phyloP scores from a whole-genome alignment of 2,888 invertebrate genomes.

The Caenorhabditis sp. region DNA sequence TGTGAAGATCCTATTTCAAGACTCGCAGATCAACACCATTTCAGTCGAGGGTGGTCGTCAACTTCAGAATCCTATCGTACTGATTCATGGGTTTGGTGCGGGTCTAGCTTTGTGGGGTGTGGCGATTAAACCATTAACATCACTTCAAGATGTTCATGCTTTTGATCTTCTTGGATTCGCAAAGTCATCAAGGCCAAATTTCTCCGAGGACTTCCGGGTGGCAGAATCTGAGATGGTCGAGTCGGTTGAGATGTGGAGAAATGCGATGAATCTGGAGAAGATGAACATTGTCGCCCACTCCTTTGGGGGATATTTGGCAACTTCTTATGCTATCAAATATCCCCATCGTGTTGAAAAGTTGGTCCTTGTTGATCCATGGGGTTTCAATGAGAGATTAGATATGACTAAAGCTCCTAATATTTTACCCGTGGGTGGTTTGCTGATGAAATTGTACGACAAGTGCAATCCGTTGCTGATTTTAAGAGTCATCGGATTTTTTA shows the following conservation, averaged over 20 bases:
- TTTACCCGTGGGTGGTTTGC: no score
- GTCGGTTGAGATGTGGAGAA: conserved; percentile 92
- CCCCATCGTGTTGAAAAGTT: conserved; percentile 88
- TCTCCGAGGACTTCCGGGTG: conserved; percentile 81
- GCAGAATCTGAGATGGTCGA: conserved; percentile 88
- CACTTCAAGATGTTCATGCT: conserved; percentile 85
- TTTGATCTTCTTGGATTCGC: conserved; percentile 87
- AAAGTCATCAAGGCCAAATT: conserved; percentile 87
- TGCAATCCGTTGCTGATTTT: conserved; percentile 91
- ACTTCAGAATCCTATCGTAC: conserved; percentile 79
- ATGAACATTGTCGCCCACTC: conserved; percentile 83
- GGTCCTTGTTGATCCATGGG: conserved; percentile 91
- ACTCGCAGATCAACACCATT: conserved; percentile 34
- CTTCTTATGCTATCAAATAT: conserved; percentile 85
- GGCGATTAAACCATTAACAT: conserved; percentile 86
- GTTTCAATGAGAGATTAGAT: conserved; percentile 72
- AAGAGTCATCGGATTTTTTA: conserved; percentile 85
- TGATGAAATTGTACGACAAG: no score
- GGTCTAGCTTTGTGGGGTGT: conserved; percentile 93
- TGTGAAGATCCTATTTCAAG: conserved; percentile 39
- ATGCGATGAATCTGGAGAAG: conserved; percentile 84
- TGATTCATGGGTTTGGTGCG: conserved; percentile 93
- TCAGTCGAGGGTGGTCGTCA: conserved; percentile 17
- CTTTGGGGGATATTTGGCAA: conserved; percentile 84
- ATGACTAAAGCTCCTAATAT: neutral